These are phyloP conservation scores for Cynaeus angustus DNA, from an alignment of 2,888 invertebrate species.

Conservation along the genomic window DNA sequence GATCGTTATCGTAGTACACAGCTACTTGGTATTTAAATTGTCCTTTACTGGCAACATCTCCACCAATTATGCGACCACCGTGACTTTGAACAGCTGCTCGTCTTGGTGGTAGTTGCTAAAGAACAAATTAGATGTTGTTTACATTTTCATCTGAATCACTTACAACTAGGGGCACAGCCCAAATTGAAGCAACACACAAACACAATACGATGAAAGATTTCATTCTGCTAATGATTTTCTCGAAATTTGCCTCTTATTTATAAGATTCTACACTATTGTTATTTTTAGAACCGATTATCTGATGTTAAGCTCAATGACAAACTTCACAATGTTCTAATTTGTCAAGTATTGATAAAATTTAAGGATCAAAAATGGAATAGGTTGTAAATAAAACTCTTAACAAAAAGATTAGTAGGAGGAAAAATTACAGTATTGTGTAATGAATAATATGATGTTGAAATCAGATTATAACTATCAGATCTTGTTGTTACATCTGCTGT, in stretches of 20 bases:
- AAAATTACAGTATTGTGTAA: too few species aligned
- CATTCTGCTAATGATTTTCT: neutral
- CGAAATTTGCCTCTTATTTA: constrained; percentile 2
- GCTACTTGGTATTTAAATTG: constrained; percentile 24
- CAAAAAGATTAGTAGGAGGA: too few species aligned
- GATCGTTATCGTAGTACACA: constrained; percentile 26
- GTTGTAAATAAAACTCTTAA: too few species aligned
- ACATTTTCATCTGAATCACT: neutral
- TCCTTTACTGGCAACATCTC: neutral
- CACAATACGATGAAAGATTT: constrained; percentile 3
- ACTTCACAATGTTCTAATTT: too few species aligned
- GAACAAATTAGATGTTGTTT: neutral
- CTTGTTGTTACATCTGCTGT: too few species aligned
- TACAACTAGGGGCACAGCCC: neutral
- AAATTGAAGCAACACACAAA: neutral
- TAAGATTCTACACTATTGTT: neutral
- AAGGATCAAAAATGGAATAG: too few species aligned
- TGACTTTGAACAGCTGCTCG: neutral
- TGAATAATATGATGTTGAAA: neutral
- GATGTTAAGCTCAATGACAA: too few species aligned
- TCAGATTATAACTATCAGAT: too few species aligned
- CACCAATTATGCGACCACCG: neutral
- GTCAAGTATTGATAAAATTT: too few species aligned
- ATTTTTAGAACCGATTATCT: too few species aligned
- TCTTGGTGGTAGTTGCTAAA: neutral